Evolutionary conservation across 2,113 vertebrate genomes (phyloP).

Genomic region (Podarcis muralis): DNA sequence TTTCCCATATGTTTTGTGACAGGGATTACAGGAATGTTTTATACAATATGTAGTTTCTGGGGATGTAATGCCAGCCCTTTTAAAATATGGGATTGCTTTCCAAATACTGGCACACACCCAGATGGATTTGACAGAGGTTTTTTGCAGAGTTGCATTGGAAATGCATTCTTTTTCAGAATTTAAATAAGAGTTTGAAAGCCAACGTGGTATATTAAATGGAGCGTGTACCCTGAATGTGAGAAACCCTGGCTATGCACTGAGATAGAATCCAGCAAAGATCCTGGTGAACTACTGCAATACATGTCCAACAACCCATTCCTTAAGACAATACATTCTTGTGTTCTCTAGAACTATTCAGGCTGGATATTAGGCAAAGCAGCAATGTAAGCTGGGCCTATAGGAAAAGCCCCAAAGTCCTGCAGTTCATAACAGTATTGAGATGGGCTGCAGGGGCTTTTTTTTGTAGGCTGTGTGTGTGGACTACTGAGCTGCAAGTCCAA

Average conservation of each 20-base stretch:
- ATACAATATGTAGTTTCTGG: not conserved
- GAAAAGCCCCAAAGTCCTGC: too few species aligned
- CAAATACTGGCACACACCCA: not conserved
- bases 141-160: not conserved
- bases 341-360: not conserved
- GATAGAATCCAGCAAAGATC: not conserved
- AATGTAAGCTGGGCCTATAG: too few species aligned
- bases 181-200: not conserved
- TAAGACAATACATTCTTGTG: not conserved
- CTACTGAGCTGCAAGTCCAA: too few species aligned
- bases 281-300: not conserved
- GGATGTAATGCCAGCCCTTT: not conserved
- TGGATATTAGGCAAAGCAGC: too few species aligned
- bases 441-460: too few species aligned
- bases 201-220: not conserved
- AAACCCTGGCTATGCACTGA: too few species aligned
- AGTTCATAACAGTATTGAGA: too few species aligned
- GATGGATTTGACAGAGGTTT: not conserved
- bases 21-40: not conserved
- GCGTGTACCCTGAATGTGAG: not conserved
- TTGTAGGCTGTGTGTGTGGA: too few species aligned
- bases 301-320: not conserved
- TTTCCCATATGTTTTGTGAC: not conserved
- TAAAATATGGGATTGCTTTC: not conserved
- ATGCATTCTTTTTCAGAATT: not conserved